phyloP scores from a whole-genome alignment of 2,888 invertebrate genomes.

The Bellardia bayeri region DNA sequence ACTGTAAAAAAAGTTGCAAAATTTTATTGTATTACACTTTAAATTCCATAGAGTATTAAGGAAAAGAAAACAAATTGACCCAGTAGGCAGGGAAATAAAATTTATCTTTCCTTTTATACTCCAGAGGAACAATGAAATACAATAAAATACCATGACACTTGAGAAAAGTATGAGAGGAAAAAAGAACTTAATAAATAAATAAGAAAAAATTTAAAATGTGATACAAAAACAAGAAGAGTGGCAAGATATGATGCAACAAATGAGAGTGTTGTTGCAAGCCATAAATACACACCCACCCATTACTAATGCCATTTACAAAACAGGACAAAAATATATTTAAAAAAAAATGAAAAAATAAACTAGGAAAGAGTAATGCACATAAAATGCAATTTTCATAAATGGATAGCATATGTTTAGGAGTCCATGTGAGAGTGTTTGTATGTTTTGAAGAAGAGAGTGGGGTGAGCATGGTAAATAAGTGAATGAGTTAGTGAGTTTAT shows the following conservation, averaged over 20 bases:
- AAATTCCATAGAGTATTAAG: not conserved
- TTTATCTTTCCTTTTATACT: conserved; percentile 31
- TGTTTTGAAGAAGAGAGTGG: conserved; percentile 4
- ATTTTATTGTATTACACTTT: not conserved
- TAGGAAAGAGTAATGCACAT: conserved; percentile 25
- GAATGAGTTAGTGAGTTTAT: conserved; percentile 48
- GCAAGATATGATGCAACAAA: conserved; percentile 56
- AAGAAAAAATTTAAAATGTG: not conserved
- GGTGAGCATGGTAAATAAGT: conserved; percentile 25
- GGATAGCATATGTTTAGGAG: conserved; percentile 42
- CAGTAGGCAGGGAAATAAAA: conserved; percentile 22
- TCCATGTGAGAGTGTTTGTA: not conserved
- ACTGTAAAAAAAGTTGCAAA: not conserved
- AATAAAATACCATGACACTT: conserved; percentile 62
- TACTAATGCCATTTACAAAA: conserved; percentile 6
- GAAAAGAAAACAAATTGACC: conserved; percentile 50
- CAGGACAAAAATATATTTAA: not conserved
- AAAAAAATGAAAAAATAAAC: not conserved
- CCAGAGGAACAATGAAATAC: conserved; percentile 56
- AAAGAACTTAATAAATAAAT: conserved; percentile 44
- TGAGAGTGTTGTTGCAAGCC: conserved; percentile 33
- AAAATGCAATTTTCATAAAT: conserved; percentile 51
- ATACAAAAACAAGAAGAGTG: conserved; percentile 20
- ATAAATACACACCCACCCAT: not conserved
- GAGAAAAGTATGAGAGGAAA: conserved; percentile 28